Evolutionary conservation across 2,113 vertebrate genomes (phyloP), one percentile per base, ranked within the genome.

Genomic region (Megaptera novaeangliae): DNA sequence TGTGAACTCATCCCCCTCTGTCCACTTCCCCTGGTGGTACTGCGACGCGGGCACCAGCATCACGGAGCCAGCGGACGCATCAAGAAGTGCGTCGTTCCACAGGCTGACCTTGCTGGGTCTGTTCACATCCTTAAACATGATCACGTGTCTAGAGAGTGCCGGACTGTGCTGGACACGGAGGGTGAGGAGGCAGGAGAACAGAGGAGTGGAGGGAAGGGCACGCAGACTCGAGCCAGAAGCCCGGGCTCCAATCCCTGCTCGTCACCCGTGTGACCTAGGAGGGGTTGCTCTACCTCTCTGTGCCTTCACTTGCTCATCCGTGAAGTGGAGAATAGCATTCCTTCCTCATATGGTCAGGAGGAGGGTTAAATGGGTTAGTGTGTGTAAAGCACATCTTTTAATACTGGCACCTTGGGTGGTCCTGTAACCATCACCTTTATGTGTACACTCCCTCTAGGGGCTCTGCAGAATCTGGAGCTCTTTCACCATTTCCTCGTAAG

Each of bases 11-110:
- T 64, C 78, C 18, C 39, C 89, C 23, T 25, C 34, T 15, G 6
- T n/a, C 31, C 6, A 0, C 0, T 0, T 88, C 15, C 31, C 55
- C 1, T 1, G 0, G 66, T 17, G 77, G 46, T 46, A 2, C 39
- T 91, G 95, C 59, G 75, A 52, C 41, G 36, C 0, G 0, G 61
- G 27, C 27, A 5, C 92, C 57, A 25, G 6, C 46, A 6, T 69
- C 66, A 21, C 66, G 12, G 75, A 85, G 23, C 66, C 44, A 34
- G 27, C 0, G 0, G 49, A 13, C 7, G 2, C 0, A 0, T 14
- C 17, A 6, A 49, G 64, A 25, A 4, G 4, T 36, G 27, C 0
- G 0, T 21, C 8, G 2, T 41, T n/a, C 23, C 20, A 1, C 41
- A 34, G 13, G 12, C n/a, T 31, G 29, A 36, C 18, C 25, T 13